phyloP scores from a whole-genome alignment of 2,113 vertebrate species.

The Aegotheles bennettii region DNA sequence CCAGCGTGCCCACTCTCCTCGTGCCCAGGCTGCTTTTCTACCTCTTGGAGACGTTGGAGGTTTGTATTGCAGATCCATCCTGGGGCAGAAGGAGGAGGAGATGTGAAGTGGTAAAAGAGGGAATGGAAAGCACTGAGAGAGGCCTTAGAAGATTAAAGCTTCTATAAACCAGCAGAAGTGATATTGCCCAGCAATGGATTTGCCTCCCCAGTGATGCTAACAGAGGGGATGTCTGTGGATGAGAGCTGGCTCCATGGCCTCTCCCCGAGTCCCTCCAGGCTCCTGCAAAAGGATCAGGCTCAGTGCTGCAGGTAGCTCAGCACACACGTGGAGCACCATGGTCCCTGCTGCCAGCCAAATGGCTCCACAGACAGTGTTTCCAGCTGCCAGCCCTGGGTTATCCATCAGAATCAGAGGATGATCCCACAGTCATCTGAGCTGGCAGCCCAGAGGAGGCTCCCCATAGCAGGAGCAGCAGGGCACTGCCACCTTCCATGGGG shows the following conservation, averaged over 20 bases:
- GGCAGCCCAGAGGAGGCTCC: neutral
- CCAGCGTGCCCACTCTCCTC: neutral
- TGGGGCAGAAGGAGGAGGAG: neutral
- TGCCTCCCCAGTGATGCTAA: neutral
- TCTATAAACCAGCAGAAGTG: neutral
- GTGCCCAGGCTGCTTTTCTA: neutral
- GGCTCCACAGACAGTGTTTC: rapidly evolving
- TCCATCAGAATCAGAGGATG: neutral
- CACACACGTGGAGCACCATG: rapidly evolving
- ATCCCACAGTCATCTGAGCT: neutral
- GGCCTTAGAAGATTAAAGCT: neutral
- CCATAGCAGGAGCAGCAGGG: neutral
- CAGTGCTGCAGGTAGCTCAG: neutral
- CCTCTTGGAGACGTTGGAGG: neutral
- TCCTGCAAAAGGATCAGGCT: neutral
- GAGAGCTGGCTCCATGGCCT: neutral
- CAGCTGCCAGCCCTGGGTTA: neutral
- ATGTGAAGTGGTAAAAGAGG: neutral
- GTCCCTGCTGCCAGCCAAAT: neutral
- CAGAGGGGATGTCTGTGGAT: neutral
- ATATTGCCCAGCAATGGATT: neutral
- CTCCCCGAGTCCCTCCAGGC: neutral
- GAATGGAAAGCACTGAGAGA: neutral
- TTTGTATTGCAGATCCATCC: neutral
- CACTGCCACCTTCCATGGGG: neutral